Evolutionary conservation across 2,113 vertebrate species (phyloP).

Genomic region (Canis aureus): DNA sequence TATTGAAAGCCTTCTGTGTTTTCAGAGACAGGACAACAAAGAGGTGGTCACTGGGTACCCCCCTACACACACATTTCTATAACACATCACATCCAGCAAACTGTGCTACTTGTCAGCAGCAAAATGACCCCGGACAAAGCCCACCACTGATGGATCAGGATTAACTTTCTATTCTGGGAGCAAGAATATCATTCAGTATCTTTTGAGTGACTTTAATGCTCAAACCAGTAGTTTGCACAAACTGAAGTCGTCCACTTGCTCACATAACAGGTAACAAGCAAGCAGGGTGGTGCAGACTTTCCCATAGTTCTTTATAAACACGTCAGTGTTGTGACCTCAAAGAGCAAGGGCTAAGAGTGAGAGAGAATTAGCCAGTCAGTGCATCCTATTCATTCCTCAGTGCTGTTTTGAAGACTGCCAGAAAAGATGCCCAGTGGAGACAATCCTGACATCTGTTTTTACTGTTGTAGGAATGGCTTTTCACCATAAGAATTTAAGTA

Average conservation of each 20-base stretch:
- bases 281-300: background rate
- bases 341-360: constrained; percentile 29
- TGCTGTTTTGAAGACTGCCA: background rate
- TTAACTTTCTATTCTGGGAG: constrained; percentile 59
- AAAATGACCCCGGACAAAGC: constrained; percentile 69
- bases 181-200: constrained; percentile 59
- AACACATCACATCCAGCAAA: constrained; percentile 60
- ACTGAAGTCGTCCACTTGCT: constrained; percentile 33
- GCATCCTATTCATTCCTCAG: background rate
- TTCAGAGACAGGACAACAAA: constrained; percentile 64
- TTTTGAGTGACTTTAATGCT: constrained; percentile 65
- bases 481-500: background rate
- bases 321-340: constrained; percentile 35
- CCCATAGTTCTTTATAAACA: constrained; percentile 51
- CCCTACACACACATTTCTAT: constrained; percentile 24
- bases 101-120: constrained; percentile 56
- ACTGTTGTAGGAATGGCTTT: constrained; percentile 37
- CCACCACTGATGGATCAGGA: constrained; percentile 45
- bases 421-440: background rate
- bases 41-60: background rate
- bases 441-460: constrained; percentile 34
- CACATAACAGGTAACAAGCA: constrained; percentile 59
- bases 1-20: constrained; percentile 65
- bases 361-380: constrained; percentile 16
- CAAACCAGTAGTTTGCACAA: constrained; percentile 36